phyloP scores from a whole-genome alignment of 2,888 invertebrate species.

The Metacarcinus magister region DNA sequence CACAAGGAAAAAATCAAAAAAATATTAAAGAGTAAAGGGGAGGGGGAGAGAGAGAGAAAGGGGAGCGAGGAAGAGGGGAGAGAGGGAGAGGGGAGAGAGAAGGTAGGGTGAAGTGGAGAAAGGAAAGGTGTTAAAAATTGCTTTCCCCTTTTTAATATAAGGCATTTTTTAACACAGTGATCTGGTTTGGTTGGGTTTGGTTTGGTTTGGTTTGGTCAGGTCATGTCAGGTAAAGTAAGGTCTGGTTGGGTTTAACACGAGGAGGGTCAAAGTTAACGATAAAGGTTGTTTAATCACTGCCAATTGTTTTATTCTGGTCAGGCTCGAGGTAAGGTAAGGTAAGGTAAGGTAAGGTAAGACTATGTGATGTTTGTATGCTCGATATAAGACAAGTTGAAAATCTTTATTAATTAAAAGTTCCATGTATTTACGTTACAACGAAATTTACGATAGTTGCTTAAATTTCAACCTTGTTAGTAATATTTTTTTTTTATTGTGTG shows the following conservation, averaged over 20 bases:
- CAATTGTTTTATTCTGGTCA: not conserved
- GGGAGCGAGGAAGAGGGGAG: no score
- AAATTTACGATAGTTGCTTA: no score
- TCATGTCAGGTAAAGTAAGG: no score
- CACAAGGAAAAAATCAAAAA: not conserved
- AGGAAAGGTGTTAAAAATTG: not conserved
- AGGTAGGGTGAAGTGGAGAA: not conserved
- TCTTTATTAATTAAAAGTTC: not conserved
- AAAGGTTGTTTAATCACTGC: not conserved
- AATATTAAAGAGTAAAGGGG: not conserved
- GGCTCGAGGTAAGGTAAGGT: not conserved
- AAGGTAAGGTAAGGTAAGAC: no score
- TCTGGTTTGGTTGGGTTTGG: no score
- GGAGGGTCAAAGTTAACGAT: constrained; percentile 30
- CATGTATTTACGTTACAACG: no score
- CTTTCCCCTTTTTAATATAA: not conserved
- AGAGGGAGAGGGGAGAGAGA: no score
- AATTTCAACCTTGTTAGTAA: no score
- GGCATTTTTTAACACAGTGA: not conserved
- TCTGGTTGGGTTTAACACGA: not conserved
- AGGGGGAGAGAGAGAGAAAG: not conserved
- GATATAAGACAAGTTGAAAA: not conserved
- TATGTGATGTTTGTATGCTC: no score
- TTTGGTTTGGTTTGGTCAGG: no score
- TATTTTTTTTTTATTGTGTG: no score